A percentile compares a stretch with the other conserved stretches of the same genome.
Evolutionary conservation across 2,113 vertebrate genomes (phyloP).

Genomic region (Clarias batrachus): DNA sequence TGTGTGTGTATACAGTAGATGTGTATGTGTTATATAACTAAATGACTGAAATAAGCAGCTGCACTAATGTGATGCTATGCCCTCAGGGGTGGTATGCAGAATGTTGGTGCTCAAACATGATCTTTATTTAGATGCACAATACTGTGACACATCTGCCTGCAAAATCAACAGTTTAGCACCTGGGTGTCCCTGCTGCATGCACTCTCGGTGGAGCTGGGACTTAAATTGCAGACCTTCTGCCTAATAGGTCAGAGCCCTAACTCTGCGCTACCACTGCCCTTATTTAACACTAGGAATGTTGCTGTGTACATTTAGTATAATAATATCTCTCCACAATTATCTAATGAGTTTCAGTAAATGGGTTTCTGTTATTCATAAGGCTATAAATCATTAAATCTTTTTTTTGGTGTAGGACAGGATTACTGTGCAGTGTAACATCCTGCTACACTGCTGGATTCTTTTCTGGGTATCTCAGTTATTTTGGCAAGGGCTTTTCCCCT

Average conservation of each 20-base stretch:
- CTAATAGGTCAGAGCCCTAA: no score
- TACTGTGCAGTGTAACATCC: background rate
- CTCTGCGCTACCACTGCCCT: background rate
- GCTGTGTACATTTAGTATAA: background rate
- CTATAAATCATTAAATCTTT: background rate
- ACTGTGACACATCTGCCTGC: conserved; percentile 45
- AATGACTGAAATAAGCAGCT: conserved; percentile 47
- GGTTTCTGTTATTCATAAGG: background rate
- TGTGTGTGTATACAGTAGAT: background rate
- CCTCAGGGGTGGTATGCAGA: conserved; percentile 34
- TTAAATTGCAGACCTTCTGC: no score
- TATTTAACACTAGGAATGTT: no score
- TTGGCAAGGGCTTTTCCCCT: conserved; percentile 7
- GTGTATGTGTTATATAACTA: conserved; percentile 9
- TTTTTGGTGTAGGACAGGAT: background rate
- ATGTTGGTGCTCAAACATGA: conserved; percentile 46
- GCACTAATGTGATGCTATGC: conserved; percentile 35
- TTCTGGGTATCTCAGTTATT: conserved; percentile 2
- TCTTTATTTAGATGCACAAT: conserved; percentile 50
- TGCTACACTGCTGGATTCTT: background rate
- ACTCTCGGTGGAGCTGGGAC: background rate
- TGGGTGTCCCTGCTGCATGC: background rate
- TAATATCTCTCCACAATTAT: background rate
- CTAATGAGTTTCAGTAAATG: background rate
- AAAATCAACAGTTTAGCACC: background rate